Evolutionary conservation across 2,113 vertebrate species (phyloP), one percentile per base, ranked within the genome.

Genomic region (Cynoglossus semilaevis): DNA sequence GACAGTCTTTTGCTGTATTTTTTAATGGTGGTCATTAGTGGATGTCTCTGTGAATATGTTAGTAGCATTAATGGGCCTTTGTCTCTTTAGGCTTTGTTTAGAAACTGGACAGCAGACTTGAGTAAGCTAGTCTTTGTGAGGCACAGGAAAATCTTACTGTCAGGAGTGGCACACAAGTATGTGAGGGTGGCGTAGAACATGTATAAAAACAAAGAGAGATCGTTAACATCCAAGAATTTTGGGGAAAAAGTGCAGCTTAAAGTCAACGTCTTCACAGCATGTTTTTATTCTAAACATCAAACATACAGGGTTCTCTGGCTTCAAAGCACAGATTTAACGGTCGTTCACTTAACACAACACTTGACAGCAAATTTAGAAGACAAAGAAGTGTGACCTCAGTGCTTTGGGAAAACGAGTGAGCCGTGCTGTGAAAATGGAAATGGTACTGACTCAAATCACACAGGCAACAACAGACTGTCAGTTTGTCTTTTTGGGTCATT

Each of bases 281-380:
- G 38, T 0, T 8, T 83, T 75, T 80, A 80, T 83, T 83, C 42
- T 10, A 72, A 8, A 67, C 46, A 54, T 2, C 1, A 53, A 16
- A 69, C 41, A 43, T 37, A 37, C 40, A 14, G 38, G 40, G 17
- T 22, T 47, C 16, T 40, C 56, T 59, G 62, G 38, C 15, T 50
- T 34, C 29, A 29, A 50, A 49, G 3, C 22, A 36, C 48, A 43
- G 44, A 13, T 43, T 55, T 15, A 47, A 16, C 29, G 19, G 1
- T 13, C 47, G 15, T 1, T 19, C 35, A 59, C 9, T 18, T 51
- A 36, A 38, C 37, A 29, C 11, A 15, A 41, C 67, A 55, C 9
- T 40, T 8, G 15, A 50, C 18, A 2, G 34, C 45, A 10, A 43
- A 14, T 19, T 50, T 36, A 41, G 34, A 48, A 51, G 22, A 41